Conservation (phyloP, 2,797 vertebrate species). For the Gymnopithys bicolor region DNA sequence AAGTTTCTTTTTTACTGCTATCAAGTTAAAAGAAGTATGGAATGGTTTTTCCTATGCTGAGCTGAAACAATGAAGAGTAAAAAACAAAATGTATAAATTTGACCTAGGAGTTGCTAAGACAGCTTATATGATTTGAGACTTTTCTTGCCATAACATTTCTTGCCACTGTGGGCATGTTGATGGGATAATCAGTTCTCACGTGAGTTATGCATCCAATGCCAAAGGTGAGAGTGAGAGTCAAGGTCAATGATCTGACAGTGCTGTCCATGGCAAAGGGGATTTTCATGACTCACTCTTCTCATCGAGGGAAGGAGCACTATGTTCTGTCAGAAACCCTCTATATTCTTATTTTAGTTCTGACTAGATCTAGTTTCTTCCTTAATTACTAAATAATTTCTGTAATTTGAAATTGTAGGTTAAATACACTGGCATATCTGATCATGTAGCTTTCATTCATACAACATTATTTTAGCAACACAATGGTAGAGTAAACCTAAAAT, state of each 20-base stretch:
- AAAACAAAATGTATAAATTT: not conserved
- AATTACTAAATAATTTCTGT: not conserved
- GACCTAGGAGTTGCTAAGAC: not conserved
- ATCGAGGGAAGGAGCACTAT: not conserved
- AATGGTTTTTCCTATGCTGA: not conserved
- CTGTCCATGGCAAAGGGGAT: not conserved
- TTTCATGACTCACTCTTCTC: not conserved
- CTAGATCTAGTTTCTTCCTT: not conserved
- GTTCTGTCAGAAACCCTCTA: not conserved
- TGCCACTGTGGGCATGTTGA: not conserved
- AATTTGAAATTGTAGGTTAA: not conserved
- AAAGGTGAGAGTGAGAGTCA: conserved; percentile 17
- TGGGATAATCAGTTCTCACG: not conserved
- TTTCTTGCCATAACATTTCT: not conserved
- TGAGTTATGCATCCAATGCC: not conserved
- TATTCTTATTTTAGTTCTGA: not conserved
- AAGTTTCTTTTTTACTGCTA: not conserved
- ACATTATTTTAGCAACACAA: not conserved
- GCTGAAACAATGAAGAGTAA: not conserved
- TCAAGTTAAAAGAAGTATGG: fast-evolving
- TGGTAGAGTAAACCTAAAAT: not conserved
- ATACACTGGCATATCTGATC: fast-evolving
- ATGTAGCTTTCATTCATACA: fast-evolving
- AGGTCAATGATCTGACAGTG: not conserved
- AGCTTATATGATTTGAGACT: not conserved